A percentile compares a stretch with the other conserved stretches of the same genome.
phyloP scores from a whole-genome alignment of 2,113 vertebrate species.

The Rhipidura dahli region DNA sequence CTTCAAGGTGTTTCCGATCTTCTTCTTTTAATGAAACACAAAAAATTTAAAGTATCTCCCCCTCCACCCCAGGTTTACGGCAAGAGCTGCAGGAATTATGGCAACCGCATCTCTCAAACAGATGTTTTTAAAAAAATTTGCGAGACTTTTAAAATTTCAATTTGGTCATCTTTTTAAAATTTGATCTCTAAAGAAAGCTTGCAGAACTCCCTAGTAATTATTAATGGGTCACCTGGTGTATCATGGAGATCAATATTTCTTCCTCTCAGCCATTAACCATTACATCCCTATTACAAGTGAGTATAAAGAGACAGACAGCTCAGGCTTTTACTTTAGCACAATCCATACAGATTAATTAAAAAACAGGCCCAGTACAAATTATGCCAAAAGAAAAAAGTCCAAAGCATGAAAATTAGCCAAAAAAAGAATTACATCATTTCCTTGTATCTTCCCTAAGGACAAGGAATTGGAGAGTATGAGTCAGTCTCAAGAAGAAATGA shows the following conservation, averaged over 20 bases:
- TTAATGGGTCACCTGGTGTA: background rate
- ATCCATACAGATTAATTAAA: constrained; percentile 44
- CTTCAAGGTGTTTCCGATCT: background rate
- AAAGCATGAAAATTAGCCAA: background rate
- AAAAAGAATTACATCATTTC: constrained; percentile 72
- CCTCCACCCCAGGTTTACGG: background rate
- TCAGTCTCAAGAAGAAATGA: constrained; percentile 70
- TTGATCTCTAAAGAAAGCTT: background rate
- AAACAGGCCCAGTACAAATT: constrained; percentile 40
- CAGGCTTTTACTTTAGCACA: background rate
- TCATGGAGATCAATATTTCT: background rate
- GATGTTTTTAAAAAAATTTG: rapidly evolving
- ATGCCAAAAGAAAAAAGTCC: constrained; percentile 53
- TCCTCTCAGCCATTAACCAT: background rate
- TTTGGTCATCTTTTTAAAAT: background rate
- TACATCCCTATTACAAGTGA: background rate
- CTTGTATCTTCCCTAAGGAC: constrained; percentile 74
- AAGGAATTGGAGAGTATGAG: constrained; percentile 70
- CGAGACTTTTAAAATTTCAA: background rate
- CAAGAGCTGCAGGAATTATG: background rate
- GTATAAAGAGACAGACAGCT: background rate
- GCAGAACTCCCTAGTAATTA: background rate
- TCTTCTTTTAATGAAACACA: background rate
- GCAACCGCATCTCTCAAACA: background rate
- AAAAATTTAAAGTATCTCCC: background rate